phyloP scores from a whole-genome alignment of 2,888 invertebrate genomes.

The Zygaena filipendulae region DNA sequence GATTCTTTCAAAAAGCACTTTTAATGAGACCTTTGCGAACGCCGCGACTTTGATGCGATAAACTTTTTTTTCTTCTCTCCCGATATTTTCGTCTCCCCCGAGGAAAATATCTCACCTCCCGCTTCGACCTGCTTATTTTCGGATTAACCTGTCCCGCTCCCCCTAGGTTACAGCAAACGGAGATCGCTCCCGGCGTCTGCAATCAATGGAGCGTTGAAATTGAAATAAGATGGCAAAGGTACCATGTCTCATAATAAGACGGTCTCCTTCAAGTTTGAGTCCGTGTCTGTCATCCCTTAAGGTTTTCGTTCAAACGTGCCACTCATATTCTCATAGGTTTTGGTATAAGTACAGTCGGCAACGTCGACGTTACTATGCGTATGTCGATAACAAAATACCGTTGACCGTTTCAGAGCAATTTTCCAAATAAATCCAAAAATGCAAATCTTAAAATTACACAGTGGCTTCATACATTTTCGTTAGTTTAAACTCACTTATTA shows the following conservation, averaged over 20 bases:
- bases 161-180: conserved; percentile 44
- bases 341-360: too few relatives aligned
- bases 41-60: conserved; percentile 59
- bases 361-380: too few relatives aligned
- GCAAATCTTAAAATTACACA: too few relatives aligned
- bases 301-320: conserved; percentile 1
- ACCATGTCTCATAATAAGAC: conserved; percentile 48
- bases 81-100: conserved; percentile 53
- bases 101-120: conserved; percentile 40
- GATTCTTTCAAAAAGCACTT: conserved; percentile 60
- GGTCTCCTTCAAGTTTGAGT: conserved; percentile 19
- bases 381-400: too few relatives aligned
- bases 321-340: too few relatives aligned
- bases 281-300: conserved; percentile 2
- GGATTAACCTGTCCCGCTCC: conserved; percentile 29
- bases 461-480: too few relatives aligned
- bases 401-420: too few relatives aligned
- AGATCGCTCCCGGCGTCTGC: conserved; percentile 55
- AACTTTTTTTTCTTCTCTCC: too few relatives aligned
- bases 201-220: conserved; percentile 67
- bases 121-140: conserved; percentile 22
- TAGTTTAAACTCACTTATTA: too few relatives aligned
- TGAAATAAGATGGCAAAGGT: conserved; percentile 63
- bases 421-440: too few relatives aligned
- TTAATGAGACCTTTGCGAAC: conserved; percentile 62